These are phyloP conservation scores for Eleutherodactylus coqui DNA, from an alignment of 2,797 vertebrate genomes.

Conservation along the genomic window DNA sequence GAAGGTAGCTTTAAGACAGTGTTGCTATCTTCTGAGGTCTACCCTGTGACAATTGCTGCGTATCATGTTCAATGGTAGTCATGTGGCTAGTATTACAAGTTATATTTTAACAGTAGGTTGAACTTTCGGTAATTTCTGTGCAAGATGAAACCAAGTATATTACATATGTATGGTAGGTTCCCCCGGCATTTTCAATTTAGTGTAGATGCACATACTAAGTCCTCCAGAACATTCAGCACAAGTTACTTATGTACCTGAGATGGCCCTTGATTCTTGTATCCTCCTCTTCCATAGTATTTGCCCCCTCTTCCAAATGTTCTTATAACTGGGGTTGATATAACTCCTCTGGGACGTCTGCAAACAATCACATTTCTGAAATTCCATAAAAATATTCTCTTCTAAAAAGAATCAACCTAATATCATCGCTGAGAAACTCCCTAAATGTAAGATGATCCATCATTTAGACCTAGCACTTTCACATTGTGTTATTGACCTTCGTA, in stretches of 20 bases:
- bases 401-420: neutral
- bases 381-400: neutral
- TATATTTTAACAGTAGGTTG: too few species aligned
- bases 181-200: too few species aligned
- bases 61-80: too few species aligned
- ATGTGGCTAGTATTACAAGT: too few species aligned
- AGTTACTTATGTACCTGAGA: conserved; percentile 78
- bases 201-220: neutral
- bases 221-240: neutral
- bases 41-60: too few species aligned
- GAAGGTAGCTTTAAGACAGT: too few species aligned
- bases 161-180: too few species aligned
- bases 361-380: neutral
- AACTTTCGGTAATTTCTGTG: too few species aligned
- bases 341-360: conserved; percentile 85
- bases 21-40: too few species aligned
- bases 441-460: neutral
- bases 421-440: neutral
- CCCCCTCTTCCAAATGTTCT: conserved; percentile 91
- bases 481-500: neutral
- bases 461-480: neutral
- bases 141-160: too few species aligned
- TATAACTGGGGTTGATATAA: conserved; percentile 93
- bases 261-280: conserved; percentile 86
- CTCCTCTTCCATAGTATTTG: conserved; percentile 83